Evolutionary conservation across 2,797 vertebrate species (phyloP), one percentile per base, ranked within the genome.

Genomic region (Babyrousa celebensis): DNA sequence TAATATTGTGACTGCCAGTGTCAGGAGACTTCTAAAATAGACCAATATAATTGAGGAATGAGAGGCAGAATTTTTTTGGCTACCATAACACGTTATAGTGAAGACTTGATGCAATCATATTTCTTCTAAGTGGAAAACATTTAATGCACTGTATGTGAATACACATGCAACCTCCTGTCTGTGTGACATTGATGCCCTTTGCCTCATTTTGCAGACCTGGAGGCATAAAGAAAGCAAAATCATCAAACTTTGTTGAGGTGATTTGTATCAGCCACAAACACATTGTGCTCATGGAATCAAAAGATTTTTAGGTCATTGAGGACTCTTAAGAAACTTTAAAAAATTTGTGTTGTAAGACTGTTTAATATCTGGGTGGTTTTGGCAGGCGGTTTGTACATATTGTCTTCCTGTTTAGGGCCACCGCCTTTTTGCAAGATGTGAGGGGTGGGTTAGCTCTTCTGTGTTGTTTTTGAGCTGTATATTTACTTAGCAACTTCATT

Each of bases 401-500:
- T 96, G 85, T 98, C 97, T 98, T 97, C 85, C 94, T 21, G 60
- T 48, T 68, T 97, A 86, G 96, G 96, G 90, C 92, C 94, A 85
- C 54, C 95, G 97, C 97, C 97, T 98, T 98, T 97, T 96, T 88
- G 82, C 97, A 96, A 84, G 95, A 95, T 98, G 87, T 96, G 93
- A 98, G 90, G 95, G 93, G 93, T 96, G 67, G 54, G 62, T 98
- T 96, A 97, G 91, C 95, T 98, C 95, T 97, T 95, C 89, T 62
- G 74, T 86, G 94, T 96, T 98, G 97, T 98, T 98, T 98, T 96
- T 97, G 63, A 93, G 83, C 96, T 98, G 90, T 97, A 72, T 98
- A 98, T 98, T 98, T 98, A 98, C 97, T 98, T 98, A 98, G 97
- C 97, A 98, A 97, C 96, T 98, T 98, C 89, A 87, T 98, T 98